Evolutionary conservation across 2,113 vertebrate species (phyloP).

Genomic region (Trochalopteron elliotii): DNA sequence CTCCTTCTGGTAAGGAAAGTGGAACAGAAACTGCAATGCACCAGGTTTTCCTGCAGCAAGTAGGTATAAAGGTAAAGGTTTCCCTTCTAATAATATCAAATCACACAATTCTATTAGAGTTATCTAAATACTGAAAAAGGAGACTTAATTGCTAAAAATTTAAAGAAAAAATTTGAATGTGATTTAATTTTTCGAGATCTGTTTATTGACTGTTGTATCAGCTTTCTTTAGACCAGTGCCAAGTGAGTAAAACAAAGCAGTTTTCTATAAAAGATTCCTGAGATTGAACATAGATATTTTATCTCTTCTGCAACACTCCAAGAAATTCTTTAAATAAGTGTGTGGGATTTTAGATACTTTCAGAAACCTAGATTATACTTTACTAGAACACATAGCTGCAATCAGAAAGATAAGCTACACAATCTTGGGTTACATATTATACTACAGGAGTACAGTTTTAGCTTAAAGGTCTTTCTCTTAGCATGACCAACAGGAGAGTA

Average conservation of each 20-base stretch:
- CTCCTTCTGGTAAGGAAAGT: not conserved
- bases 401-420: not conserved
- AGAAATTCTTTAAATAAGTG: not conserved
- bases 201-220: not conserved
- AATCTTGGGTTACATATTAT: not conserved
- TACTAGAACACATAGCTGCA: not conserved
- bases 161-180: not conserved
- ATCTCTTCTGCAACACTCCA: not conserved
- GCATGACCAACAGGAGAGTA: not conserved
- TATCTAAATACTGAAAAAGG: not conserved
- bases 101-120: not conserved
- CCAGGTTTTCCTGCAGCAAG: not conserved
- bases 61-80: not conserved
- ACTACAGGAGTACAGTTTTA: not conserved
- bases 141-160: not conserved
- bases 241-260: not conserved
- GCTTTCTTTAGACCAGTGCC: not conserved
- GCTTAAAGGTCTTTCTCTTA: not conserved
- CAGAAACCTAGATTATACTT: not conserved
- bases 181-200: not conserved
- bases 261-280: not conserved
- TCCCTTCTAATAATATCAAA: not conserved
- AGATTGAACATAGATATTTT: not conserved
- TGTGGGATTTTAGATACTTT: not conserved
- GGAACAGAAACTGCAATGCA: not conserved